Percentiles rank a stretch among this genome's conserved stretches.
phyloP scores from a whole-genome alignment of 2,888 invertebrate species.

The Drosophila subsilvestris region DNA sequence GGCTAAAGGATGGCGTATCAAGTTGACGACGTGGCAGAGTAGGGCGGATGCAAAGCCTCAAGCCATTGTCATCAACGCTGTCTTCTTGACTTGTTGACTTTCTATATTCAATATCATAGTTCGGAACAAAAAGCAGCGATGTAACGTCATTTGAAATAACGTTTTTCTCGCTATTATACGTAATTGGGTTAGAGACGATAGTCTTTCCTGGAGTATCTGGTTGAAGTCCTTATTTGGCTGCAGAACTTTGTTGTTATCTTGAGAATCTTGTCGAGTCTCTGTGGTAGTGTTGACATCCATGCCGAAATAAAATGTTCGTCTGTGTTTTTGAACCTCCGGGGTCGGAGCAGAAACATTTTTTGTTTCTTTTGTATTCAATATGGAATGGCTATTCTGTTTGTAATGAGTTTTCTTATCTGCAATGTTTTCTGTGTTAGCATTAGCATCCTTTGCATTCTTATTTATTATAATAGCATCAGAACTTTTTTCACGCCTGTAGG shows the following conservation, averaged over 20 bases:
- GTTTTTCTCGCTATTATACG: conserved; percentile 21
- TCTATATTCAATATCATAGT: conserved; percentile 87
- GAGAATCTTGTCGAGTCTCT: neutral
- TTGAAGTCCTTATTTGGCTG: neutral
- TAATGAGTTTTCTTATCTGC: conserved; percentile 5
- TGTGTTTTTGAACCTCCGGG: conserved; percentile 64
- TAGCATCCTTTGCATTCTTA: conserved; percentile 31
- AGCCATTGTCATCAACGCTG: conserved; percentile 85
- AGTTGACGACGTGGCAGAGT: conserved; percentile 91
- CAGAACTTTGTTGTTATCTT: neutral
- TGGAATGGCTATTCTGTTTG: neutral
- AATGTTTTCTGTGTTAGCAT: conserved; percentile 2
- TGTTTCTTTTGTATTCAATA: neutral
- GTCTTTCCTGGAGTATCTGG: neutral
- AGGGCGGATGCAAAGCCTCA: conserved; percentile 90
- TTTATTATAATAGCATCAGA: conserved; percentile 66
- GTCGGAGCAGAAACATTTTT: neutral
- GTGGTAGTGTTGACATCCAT: conserved; percentile 87
- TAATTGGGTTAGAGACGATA: neutral
- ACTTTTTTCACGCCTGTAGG: conserved; percentile 71
- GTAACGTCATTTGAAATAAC: conserved; percentile 14
- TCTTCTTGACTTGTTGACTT: conserved; percentile 66
- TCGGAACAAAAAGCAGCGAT: conserved; percentile 81
- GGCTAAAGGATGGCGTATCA: conserved; percentile 92
- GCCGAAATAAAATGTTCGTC: conserved; percentile 91